Evolutionary conservation across 2,797 vertebrate genomes (phyloP), one percentile per base, ranked within the genome.

Genomic region (Agapornis canus): DNA sequence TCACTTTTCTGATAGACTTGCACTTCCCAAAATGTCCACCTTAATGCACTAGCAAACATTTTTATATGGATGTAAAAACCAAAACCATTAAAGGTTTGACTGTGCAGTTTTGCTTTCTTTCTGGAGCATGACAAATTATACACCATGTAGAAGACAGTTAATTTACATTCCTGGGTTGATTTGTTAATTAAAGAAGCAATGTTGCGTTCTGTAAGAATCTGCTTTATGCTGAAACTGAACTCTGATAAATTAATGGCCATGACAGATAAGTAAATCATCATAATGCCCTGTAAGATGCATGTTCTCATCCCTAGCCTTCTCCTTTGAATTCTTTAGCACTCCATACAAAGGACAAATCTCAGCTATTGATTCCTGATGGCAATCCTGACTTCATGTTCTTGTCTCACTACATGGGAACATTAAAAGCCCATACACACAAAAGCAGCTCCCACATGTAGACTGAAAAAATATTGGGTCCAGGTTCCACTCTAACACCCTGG

Each of bases 221-320:
- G 35, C 72, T 92, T 61, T 89, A 49, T 69, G 32, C 56, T 84
- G 27, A 91, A 96, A 92, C 37, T 31, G 77, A 94, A 66, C 32
- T 94, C 48, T 84, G 73, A 92, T 89, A 82, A 91, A 87, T 93
- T 75, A 90, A 76, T 85, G 60, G 60, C 63, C 43, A 15, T 84
- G 83, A 76, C 80, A 96, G 89, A 73, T 52, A 82, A 89, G 64
- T 70, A 94, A 94, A 86, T 77, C 31, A 86, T 76, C 52, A 31
- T 70, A 77, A 80, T 26, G 73, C 37, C 49, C 29, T 72, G 1
- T 15, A 73, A 90, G 51, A 80, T 73, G 48, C 27, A 56, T 6
- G 1, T 83, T 91, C 56, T 61, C 13, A 49, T 68, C 45, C 47
- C 18, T 37, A 66, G n/a, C 31, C 39, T 47, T 94, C 31, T 20